phyloP scores from a whole-genome alignment of 2,888 invertebrate genomes.

The Chrysomela aeneicollis region DNA sequence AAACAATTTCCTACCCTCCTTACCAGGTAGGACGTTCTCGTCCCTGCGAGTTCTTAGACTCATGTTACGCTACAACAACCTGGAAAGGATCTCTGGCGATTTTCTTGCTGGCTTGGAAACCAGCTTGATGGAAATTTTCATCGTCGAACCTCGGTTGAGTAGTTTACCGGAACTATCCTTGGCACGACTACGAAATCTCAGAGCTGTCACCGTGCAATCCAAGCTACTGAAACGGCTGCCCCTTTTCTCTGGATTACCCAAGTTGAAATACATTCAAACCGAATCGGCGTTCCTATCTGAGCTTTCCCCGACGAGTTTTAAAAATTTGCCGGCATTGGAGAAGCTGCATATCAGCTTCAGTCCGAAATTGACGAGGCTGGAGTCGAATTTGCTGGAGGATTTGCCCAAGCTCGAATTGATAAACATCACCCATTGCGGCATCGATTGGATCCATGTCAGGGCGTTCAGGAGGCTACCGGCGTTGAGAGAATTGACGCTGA shows the following conservation, averaged over 20 bases:
- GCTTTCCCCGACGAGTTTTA: slow-evolving; percentile 73
- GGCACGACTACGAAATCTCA: slow-evolving; percentile 75
- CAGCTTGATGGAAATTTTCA: slow-evolving; percentile 80
- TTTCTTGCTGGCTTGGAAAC: slow-evolving; percentile 83
- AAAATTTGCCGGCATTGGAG: slow-evolving; percentile 75
- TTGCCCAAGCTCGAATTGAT: slow-evolving; percentile 70
- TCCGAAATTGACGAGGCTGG: slow-evolving; percentile 71
- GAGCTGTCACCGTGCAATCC: slow-evolving; percentile 85
- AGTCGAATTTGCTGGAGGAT: slow-evolving; percentile 74
- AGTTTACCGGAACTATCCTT: slow-evolving; percentile 82
- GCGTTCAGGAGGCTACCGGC: slow-evolving; percentile 77
- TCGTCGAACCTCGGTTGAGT: slow-evolving; percentile 83
- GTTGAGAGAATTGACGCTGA: slow-evolving; percentile 73
- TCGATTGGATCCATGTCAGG: slow-evolving; percentile 81
- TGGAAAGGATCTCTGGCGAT: slow-evolving; percentile 81
- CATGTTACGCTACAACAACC: slow-evolving; percentile 83
- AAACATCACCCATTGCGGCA: slow-evolving; percentile 79
- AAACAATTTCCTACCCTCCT: slow-evolving; percentile 83
- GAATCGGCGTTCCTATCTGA: slow-evolving; percentile 74
- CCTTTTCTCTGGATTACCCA: slow-evolving; percentile 73
- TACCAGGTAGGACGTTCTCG: slow-evolving; percentile 84
- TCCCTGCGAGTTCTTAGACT: slow-evolving; percentile 78
- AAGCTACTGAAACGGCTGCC: slow-evolving; percentile 79
- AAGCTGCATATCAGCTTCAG: slow-evolving; percentile 79
- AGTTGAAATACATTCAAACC: slow-evolving; percentile 76